phyloP scores from a whole-genome alignment of 2,888 invertebrate species.

The Cheiracanthium punctorium region DNA sequence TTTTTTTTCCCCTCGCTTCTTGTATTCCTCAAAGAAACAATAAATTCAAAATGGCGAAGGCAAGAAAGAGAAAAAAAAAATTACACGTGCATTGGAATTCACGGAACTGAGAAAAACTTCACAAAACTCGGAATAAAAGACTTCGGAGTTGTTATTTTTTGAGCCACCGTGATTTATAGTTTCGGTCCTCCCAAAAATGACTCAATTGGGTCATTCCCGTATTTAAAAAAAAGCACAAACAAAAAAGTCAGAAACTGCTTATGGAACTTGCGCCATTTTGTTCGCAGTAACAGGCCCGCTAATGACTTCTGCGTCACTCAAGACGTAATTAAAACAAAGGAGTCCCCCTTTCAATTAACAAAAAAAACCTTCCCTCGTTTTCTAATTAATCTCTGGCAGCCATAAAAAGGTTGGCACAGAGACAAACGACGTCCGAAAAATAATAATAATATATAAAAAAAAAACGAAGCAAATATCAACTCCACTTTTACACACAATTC shows the following conservation, averaged over 20 bases:
- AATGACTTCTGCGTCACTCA: constrained; percentile 66
- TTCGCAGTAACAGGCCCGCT: background rate
- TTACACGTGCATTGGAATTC: too few species aligned
- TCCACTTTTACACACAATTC: too few species aligned
- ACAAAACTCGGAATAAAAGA: too few species aligned
- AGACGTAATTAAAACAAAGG: constrained; percentile 66
- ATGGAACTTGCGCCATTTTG: background rate
- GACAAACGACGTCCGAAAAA: constrained; percentile 38
- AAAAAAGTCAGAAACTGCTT: background rate
- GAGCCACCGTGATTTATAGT: constrained; percentile 8
- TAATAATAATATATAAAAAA: constrained; percentile 53
- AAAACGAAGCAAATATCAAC: too few species aligned
- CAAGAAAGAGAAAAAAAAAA: too few species aligned
- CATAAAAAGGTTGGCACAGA: constrained; percentile 35
- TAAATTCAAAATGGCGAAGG: too few species aligned
- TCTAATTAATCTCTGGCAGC: constrained; percentile 40
- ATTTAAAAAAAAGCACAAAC: too few species aligned
- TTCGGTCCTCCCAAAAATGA: background rate
- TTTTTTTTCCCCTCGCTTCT: too few species aligned
- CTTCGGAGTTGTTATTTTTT: too few species aligned
- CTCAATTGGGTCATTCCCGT: background rate
- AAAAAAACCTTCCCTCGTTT: background rate
- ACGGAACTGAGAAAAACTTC: too few species aligned
- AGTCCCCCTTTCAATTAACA: background rate
- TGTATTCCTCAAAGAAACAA: too few species aligned